Evolutionary conservation across 2,888 invertebrate genomes (phyloP).

Genomic region (Cheilosia urbana): DNA sequence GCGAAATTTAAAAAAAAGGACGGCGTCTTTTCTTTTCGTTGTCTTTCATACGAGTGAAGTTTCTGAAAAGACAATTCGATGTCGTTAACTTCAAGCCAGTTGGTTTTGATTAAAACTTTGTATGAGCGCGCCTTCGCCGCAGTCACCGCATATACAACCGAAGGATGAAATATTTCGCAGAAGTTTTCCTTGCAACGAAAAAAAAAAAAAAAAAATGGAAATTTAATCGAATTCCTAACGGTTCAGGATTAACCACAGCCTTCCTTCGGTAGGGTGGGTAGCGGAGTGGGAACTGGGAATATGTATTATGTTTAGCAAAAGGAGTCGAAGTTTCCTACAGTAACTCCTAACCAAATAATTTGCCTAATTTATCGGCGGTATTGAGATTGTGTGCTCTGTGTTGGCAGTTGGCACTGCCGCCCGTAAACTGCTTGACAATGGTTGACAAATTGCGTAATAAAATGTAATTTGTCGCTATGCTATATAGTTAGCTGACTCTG

Average conservation of each 20-base stretch:
- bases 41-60: conserved; percentile 5
- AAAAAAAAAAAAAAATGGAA: conserved; percentile 30
- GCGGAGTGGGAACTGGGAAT: too few relatives aligned
- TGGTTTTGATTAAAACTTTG: conserved; percentile 65
- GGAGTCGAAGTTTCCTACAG: neutral
- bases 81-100: conserved; percentile 56
- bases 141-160: neutral
- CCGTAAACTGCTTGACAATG: neutral
- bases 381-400: conserved; percentile 21
- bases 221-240: conserved; percentile 38
- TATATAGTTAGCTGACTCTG: neutral
- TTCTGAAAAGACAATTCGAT: conserved; percentile 36
- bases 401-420: neutral
- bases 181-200: conserved; percentile 21
- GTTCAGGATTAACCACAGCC: conserved; percentile 6
- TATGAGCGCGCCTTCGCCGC: neutral
- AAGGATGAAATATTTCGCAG: conserved; percentile 27
- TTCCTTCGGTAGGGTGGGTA: neutral
- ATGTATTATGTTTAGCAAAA: too few relatives aligned
- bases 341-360: conserved; percentile 56
- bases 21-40: neutral
- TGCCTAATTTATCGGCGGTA: conserved; percentile 54
- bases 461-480: conserved; percentile 35
- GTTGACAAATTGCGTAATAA: conserved; percentile 49
- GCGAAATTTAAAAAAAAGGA: neutral